These are phyloP conservation scores for Agrotis ipsilon DNA, from an alignment of 2,888 invertebrate genomes.

Conservation along the genomic window DNA sequence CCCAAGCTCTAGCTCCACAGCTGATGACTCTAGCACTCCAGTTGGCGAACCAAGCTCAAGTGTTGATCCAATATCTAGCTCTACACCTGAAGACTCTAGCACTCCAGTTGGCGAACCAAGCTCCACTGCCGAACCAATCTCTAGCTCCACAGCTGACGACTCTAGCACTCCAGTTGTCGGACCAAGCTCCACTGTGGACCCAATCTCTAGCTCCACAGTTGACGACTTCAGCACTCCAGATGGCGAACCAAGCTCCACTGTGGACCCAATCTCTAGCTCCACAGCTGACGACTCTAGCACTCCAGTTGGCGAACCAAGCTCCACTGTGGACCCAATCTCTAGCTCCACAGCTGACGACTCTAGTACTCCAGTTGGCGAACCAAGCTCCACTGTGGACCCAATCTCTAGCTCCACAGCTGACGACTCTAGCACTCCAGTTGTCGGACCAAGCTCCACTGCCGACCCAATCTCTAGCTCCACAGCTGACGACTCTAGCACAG, in stretches of 20 bases:
- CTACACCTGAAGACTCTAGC: not conserved
- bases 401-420: not conserved
- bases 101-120: too few relatives aligned
- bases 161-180: not conserved
- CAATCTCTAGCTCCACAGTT: not conserved
- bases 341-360: not conserved
- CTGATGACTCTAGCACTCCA: too few relatives aligned
- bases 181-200: not conserved
- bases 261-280: not conserved
- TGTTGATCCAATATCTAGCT: not conserved
- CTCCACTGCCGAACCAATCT: not conserved
- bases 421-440: not conserved
- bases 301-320: too few relatives aligned
- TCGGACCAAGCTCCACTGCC: too few relatives aligned
- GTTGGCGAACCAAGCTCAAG: too few relatives aligned
- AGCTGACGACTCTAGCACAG: not conserved
- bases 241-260: not conserved
- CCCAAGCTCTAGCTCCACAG: too few relatives aligned
- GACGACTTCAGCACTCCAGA: too few relatives aligned
- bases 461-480: too few relatives aligned
- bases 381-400: not conserved
- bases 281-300: not conserved
- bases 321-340: not conserved
- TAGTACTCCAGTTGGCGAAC: too few relatives aligned
- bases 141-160: not conserved